Conservation (phyloP, 2,888 invertebrate genomes). For the Trisateles emortualis region DNA sequence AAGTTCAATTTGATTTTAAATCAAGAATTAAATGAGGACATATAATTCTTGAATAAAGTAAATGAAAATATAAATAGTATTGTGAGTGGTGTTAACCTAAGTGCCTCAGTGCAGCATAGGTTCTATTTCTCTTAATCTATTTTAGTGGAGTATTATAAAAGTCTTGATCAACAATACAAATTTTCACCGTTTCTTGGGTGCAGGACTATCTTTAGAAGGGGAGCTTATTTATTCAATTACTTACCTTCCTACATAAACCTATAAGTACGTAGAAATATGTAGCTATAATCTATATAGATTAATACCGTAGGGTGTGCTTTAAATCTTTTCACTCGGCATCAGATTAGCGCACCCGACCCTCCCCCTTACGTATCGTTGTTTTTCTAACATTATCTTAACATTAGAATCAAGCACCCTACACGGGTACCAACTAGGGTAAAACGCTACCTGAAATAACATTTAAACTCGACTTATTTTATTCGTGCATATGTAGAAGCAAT, state of each 20-base stretch:
- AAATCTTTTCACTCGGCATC: slow-evolving; percentile 81
- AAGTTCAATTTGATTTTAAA: too few species aligned
- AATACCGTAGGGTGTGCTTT: slow-evolving; percentile 71
- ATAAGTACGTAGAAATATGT: slow-evolving; percentile 4
- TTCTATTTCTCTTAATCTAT: too few species aligned
- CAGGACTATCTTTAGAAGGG: too few species aligned
- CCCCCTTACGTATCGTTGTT: slow-evolving; percentile 73
- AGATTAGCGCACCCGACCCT: slow-evolving; percentile 73
- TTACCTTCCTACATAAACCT: neutral
- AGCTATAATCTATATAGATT: slow-evolving; percentile 59
- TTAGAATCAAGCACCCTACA: slow-evolving; percentile 64
- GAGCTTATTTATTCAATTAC: too few species aligned
- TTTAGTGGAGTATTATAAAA: too few species aligned
- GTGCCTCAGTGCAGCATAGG: too few species aligned
- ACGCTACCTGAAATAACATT: slow-evolving; percentile 66
- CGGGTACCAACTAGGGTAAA: slow-evolving; percentile 42
- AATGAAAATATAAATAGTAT: too few species aligned
- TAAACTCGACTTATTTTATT: slow-evolving; percentile 34
- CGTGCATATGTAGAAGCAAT: slow-evolving; percentile 10
- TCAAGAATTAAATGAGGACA: too few species aligned
- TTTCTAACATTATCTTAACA: slow-evolving; percentile 77
- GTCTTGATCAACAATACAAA: too few species aligned
- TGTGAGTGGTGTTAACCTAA: too few species aligned
- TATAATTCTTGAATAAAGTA: too few species aligned
- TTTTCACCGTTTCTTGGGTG: too few species aligned